Evolutionary conservation across 2,113 vertebrate genomes (phyloP).

Genomic region (Pyxicephalus adspersus): DNA sequence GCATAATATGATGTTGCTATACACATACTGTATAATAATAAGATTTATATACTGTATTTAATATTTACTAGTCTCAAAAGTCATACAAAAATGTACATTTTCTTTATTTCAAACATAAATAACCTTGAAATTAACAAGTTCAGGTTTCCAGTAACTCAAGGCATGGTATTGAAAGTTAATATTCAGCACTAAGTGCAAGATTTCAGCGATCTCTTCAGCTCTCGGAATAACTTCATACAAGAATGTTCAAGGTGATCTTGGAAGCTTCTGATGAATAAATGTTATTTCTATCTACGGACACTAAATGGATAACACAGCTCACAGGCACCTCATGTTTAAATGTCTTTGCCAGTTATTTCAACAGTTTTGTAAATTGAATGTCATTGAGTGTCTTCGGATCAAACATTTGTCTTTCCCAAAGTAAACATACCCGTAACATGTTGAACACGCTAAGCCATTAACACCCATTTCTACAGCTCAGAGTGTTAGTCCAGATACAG

Average conservation of each 20-base stretch:
- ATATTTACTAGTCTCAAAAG: no score
- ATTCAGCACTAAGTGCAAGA: neutral
- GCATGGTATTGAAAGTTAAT: neutral
- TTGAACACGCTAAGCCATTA: neutral
- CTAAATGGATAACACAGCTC: neutral
- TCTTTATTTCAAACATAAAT: no score
- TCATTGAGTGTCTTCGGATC: neutral
- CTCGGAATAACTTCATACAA: neutral
- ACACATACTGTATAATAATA: no score
- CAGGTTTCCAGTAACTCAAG: neutral
- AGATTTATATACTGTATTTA: no score
- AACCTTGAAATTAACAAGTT: no score
- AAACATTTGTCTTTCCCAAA: conserved; percentile 18
- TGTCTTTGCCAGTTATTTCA: neutral
- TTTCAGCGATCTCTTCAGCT: neutral
- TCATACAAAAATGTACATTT: no score
- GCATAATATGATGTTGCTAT: no score
- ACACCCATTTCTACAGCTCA: neutral
- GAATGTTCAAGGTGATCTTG: conserved; percentile 15
- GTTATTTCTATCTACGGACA: neutral
- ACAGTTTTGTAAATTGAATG: neutral
- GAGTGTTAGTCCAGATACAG: neutral
- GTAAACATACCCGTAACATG: neutral
- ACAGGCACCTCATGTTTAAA: neutral
- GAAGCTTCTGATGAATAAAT: neutral